Base-by-base conservation (phyloP, 1,140 invertebrate species). In the Copidosoma floridanum region DNA sequence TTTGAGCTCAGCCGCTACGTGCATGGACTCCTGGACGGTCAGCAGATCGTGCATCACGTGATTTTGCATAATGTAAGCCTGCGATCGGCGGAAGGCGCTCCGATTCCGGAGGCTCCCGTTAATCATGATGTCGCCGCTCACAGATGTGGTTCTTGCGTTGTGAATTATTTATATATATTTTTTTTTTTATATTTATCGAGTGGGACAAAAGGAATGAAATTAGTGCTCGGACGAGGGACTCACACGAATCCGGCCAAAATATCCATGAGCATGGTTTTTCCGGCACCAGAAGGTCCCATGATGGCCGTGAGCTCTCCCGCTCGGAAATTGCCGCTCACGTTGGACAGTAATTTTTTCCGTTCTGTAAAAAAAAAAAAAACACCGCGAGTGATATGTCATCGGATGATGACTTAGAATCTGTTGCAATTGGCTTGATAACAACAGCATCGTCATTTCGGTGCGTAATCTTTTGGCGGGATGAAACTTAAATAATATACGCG, bases 21-120 rank as follows among this genome's bases (percentile, higher is more conserved):
- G 82, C 85, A 97, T 91, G 3, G 92, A 88, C 79, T 97, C 94
- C 29, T 86, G 80, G 1, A 95, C 92, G 1, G 90, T 92, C 2
- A 97, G 82, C 66, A 91, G 83, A 0, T 90, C 86, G 57, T 94
- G 88, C 5, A 97, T 80, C 66, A 88, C 84, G 69, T 95, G 92
- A 66, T 97, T 88, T 76, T 97, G 94, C 78, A 93, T 91, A 62
- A 97, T 95, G 71, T 95, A 97, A 58, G 91, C 93, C 0, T 91
- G 92, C 66, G 90, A 85, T 70, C 90, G 86, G 40, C 92, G 84
- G 73, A 95, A 96, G 60, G 87, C 84, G 43, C 87, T 83, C 32
- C 83, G 83, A 72, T 93, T 86, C 40, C 94, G 81, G 11, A 84
- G 74, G n/a, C 80, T 79, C 1, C 88, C 90, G 70, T 95, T 94